Percentiles rank a stretch among this genome's conserved stretches.
Evolutionary conservation across 2,797 vertebrate species (phyloP).

Genomic region (Spinibarbus caldwelli): DNA sequence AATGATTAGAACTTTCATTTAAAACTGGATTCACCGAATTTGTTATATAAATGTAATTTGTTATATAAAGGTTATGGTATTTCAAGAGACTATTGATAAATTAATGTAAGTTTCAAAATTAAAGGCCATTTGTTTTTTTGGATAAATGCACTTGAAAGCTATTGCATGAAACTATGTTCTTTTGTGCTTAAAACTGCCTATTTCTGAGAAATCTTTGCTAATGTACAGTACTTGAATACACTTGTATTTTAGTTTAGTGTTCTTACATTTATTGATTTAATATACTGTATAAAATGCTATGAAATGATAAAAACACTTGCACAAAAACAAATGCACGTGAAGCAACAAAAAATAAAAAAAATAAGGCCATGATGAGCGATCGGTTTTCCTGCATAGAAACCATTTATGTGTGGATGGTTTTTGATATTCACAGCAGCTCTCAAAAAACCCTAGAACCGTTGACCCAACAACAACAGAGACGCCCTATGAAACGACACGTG

Average conservation of each 20-base stretch:
- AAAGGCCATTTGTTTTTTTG: neutral
- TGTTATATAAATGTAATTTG: neutral
- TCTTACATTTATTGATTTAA: slow-evolving; percentile 10
- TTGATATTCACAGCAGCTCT: slow-evolving; percentile 34
- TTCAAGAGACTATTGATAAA: slow-evolving; percentile 11
- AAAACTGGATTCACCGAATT: neutral
- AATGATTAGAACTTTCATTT: neutral
- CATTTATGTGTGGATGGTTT: neutral
- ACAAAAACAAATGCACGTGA: neutral
- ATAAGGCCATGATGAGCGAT: neutral
- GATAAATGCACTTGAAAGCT: neutral
- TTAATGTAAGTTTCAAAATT: neutral
- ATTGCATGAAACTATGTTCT: neutral
- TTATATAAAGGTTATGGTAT: neutral
- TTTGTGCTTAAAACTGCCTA: neutral
- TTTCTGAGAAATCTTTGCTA: neutral
- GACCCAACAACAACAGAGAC: slow-evolving; percentile 43
- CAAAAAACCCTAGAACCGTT: slow-evolving; percentile 5
- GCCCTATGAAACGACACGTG: slow-evolving; percentile 42
- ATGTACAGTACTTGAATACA: neutral
- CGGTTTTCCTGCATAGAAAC: neutral
- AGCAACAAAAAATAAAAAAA: neutral
- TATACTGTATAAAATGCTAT: neutral
- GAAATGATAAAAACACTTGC: neutral
- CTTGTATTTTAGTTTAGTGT: neutral